Evolutionary conservation across 2,113 vertebrate genomes (phyloP).

Genomic region (Helogale parvula): DNA sequence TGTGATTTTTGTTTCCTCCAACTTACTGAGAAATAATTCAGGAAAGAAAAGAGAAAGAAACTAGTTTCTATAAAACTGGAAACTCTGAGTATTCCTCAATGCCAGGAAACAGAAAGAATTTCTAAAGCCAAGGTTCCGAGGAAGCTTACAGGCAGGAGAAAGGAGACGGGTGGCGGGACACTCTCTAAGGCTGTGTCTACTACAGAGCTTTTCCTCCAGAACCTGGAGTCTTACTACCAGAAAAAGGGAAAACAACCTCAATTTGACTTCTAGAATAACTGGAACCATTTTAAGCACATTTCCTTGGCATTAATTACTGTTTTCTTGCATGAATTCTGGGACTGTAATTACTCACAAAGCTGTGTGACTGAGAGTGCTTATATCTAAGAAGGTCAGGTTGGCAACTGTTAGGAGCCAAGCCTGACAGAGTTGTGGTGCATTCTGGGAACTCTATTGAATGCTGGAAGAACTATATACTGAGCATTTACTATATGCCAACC

Average conservation of each 20-base stretch:
- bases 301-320: not conserved
- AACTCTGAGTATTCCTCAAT: not conserved
- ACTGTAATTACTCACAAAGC: not conserved
- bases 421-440: not conserved
- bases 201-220: not conserved
- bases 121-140: not conserved
- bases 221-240: not conserved
- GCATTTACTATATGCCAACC: not conserved
- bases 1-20: not conserved
- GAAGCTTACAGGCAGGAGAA: not conserved
- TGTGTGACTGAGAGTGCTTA: not conserved
- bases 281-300: not conserved
- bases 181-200: not conserved
- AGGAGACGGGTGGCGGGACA: not conserved
- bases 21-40: not conserved
- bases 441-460: not conserved
- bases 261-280: not conserved
- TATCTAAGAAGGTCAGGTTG: not conserved
- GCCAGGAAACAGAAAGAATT: conserved; percentile 12
- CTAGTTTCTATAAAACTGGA: not conserved
- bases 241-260: not conserved
- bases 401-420: not conserved
- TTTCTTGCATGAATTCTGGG: not conserved
- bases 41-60: not conserved
- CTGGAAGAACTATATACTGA: not conserved